Evolutionary conservation across 2,888 invertebrate genomes (phyloP), one percentile per base, ranked within the genome.

Genomic region (Clitarchus hookeri): DNA sequence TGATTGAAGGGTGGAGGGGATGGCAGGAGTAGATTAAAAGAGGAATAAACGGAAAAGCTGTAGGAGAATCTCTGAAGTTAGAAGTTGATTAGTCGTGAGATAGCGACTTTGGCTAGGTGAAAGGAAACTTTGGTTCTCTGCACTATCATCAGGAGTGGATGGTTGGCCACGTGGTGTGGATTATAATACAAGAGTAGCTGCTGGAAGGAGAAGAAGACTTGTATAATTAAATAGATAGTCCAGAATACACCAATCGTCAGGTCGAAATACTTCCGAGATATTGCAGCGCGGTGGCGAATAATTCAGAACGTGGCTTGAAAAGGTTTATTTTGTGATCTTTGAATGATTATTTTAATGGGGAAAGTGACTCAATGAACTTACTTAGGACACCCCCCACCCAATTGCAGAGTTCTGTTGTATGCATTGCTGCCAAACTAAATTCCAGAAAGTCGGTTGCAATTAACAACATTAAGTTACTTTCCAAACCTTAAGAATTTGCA

Each of bases 11-110:
- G 77, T 84, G 53, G 82, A 65, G 25, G 78, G 53, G 54, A 19
- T 11, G 53, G 19, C 79, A 84, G 44, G 65, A 77, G 82, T 44
- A 82, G 82, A 86, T 86, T 54, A 86, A 86, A 65, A 65, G 65
- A 65, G 65, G 65, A 65, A n/a, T 23, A n/a, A 65, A 65, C 65
- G 1, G 23, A 8, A 23, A 23, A 65, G 8, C 65, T 65, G 65
- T 11, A n/a, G n/a, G n/a, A 23, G n/a, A 19, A n/a, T 65, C 48
- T 65, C 65, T 65, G 65, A 65, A 65, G 65, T 65, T 65, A 48
- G 65, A 65, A 65, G 65, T 65, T 65, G 65, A 65, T 65, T 65
- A 65, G 65, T 19, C 65, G 65, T 8, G 65, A 65, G 65, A 65
- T 65, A n/a, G 65, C 65, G 65, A 65, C 65, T 65, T 65, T 65